Conservation (phyloP, 2,888 invertebrate species). For the Aspidiotus destructor region DNA sequence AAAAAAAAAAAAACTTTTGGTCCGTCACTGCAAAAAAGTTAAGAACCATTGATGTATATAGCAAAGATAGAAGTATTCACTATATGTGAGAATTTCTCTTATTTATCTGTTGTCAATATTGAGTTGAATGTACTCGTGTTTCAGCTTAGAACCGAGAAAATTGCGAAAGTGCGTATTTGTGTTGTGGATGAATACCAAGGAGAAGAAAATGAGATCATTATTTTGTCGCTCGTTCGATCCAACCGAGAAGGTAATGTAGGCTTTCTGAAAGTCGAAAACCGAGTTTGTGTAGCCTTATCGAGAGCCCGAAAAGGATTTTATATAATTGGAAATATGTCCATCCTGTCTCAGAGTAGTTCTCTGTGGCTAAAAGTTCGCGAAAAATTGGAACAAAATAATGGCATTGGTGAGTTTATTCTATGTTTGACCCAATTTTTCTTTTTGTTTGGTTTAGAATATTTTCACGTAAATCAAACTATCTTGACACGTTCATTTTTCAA, state of each 20-base stretch:
- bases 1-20: no score
- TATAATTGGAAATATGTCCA: slow-evolving; percentile 61
- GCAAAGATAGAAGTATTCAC: no score
- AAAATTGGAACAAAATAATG: slow-evolving; percentile 45
- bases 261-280: slow-evolving; percentile 57
- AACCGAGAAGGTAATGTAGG: slow-evolving; percentile 59
- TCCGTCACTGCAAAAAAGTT: no score
- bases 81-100: no score
- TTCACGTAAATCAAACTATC: no score
- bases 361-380: slow-evolving; percentile 50
- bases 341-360: slow-evolving; percentile 47
- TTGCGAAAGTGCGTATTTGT: slow-evolving; percentile 37
- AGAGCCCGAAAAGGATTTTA: slow-evolving; percentile 61
- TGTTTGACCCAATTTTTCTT: no score
- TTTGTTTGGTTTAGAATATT: no score
- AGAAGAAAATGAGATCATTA: slow-evolving; percentile 65
- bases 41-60: no score
- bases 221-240: slow-evolving; percentile 68
- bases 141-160: no score
- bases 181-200: slow-evolving; percentile 75
- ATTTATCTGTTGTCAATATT: no score
- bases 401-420: slow-evolving; percentile 44
- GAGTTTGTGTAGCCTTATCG: slow-evolving; percentile 68
- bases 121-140: no score
- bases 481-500: no score